These are phyloP conservation scores for Lumbricus terrestris DNA, from an alignment of 2,888 invertebrate species.

Conservation along the genomic window DNA sequence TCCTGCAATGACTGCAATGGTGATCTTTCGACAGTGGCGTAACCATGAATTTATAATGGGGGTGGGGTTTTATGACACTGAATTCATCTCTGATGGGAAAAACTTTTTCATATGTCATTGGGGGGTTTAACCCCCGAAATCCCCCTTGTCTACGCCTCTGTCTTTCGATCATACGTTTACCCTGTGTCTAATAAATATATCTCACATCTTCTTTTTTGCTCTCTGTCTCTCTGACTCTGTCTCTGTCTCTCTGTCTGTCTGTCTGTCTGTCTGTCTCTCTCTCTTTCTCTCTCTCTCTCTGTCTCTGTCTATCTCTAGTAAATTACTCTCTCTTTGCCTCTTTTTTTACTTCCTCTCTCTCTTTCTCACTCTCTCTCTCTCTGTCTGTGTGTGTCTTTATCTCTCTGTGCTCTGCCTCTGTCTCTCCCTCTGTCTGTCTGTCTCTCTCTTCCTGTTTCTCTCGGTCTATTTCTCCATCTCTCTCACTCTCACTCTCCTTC, in stretches of 20 bases:
- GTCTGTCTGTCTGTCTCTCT: not conserved
- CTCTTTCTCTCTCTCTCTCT: not conserved
- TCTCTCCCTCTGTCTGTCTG: not conserved
- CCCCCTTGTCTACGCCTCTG: too few species aligned
- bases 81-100: too few species aligned
- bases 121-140: too few species aligned
- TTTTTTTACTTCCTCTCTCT: not conserved
- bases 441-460: not conserved
- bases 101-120: too few species aligned
- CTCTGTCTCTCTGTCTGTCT: not conserved
- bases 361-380: not conserved
- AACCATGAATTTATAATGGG: too few species aligned
- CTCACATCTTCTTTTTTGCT: not conserved
- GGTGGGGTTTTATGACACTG: too few species aligned
- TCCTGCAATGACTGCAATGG: too few species aligned
- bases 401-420: not conserved
- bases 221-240: not conserved
- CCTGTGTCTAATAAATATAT: too few species aligned
- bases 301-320: not conserved
- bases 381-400: not conserved
- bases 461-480: not conserved
- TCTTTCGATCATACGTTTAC: too few species aligned
- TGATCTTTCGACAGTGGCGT: too few species aligned
- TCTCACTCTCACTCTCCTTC: not conserved
- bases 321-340: not conserved